Percentiles rank a stretch among this genome's conserved stretches.
These are phyloP conservation scores for Thymelicus acteon DNA, from an alignment of 2,888 invertebrate genomes.

Conservation along the genomic window DNA sequence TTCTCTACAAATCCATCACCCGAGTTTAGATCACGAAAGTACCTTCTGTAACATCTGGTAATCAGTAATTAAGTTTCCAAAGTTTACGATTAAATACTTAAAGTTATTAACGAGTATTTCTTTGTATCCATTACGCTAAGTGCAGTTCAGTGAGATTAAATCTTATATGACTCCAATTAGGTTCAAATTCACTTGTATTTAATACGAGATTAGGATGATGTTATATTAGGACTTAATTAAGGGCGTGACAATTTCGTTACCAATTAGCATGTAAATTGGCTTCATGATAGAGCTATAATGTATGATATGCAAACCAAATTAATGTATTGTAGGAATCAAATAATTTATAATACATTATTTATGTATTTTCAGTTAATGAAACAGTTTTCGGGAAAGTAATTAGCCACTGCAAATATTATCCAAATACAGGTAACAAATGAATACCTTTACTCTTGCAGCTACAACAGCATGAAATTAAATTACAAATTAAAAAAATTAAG, in stretches of 20 bases:
- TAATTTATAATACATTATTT: background rate
- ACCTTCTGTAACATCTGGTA: background rate
- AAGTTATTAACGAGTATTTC: background rate
- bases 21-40: background rate
- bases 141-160: background rate
- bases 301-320: conserved; percentile 8
- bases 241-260: conserved; percentile 9
- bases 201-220: background rate
- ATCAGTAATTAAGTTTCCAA: background rate
- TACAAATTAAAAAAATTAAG: too few species aligned
- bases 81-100: background rate
- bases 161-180: background rate
- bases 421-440: too few species aligned
- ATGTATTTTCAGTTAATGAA: too few species aligned
- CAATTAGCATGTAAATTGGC: conserved; percentile 23
- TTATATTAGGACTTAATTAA: conserved; percentile 17
- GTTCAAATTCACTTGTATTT: background rate
- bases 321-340: background rate
- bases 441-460: too few species aligned
- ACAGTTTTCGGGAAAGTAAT: too few species aligned
- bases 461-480: too few species aligned
- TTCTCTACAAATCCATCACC: background rate
- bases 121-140: conserved; percentile 1
- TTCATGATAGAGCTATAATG: background rate
- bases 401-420: too few species aligned